Base-by-base conservation (phyloP, 2,113 vertebrate species). In the Thermophis baileyi region DNA sequence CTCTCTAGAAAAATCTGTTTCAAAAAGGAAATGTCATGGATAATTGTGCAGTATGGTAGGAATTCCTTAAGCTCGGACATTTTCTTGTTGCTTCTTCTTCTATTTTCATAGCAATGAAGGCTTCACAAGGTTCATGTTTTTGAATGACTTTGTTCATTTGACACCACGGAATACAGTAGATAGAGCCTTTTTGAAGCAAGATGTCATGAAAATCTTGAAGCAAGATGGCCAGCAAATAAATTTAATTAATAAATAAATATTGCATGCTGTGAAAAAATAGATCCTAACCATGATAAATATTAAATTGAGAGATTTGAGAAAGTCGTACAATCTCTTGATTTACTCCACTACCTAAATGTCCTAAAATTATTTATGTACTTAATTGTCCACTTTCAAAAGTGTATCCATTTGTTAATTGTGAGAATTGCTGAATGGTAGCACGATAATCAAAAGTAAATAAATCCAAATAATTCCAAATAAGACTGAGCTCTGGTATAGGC, bases 351-450 rank as follows among this genome's bases (percentile, higher is more conserved):
- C 24, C 12, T 57, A 40, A 85, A 7, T 25, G 12, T 46, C n/a
- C 69, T 92, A 81, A 20, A 92, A 93, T 89, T 54, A 50, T 7
- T 0, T 14, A 0, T 91, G 55, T 49, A 60, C 92, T 90, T 54
- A 81, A 54, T 35, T 92, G 85, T 53, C 86, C 85, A 18, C 88
- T 95, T 49, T 91, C n/a, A 60, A 54, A 89, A 85, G 63, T 81
- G 85, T 60, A 90, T 24, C 51, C 85, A 54, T 55, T 18, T 49
- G 92, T 93, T 51, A 92, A 85, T 95, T 54, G 90, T 54, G 1
- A 22, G 69, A 90, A 90, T 35, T 24, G 46, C 11, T 89, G 88
- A 91, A 47, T 14, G 57, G 40, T 88, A 25, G 63, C n/a, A 50
- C 7, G 25, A 54, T 90, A 81, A 49, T n/a, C 3, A 16, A 9